These are phyloP conservation scores for Caenorhabditis latens DNA, from an alignment of 1,140 invertebrate genomes.

Conservation along the genomic window DNA sequence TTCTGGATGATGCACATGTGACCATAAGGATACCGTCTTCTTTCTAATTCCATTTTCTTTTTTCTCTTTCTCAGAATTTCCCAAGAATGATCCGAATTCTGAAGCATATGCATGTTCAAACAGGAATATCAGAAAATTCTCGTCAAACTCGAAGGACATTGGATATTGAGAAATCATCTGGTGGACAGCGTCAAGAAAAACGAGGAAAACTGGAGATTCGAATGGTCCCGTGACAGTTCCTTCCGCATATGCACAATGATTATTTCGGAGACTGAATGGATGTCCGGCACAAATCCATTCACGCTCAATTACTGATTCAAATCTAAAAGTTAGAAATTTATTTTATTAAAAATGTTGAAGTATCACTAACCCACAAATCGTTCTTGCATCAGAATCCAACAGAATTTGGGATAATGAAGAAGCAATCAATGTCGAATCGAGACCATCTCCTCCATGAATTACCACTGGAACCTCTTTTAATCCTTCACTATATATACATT, in stretches of 20 bases:
- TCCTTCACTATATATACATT: constrained; percentile 89
- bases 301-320: constrained; percentile 92
- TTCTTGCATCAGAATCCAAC: constrained; percentile 93
- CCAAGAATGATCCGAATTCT: constrained; percentile 91
- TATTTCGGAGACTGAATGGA: constrained; percentile 89
- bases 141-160: constrained; percentile 96
- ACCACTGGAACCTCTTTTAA: constrained; percentile 83
- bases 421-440: constrained; percentile 92
- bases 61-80: constrained; percentile 87
- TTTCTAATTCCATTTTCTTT: constrained; percentile 64
- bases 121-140: constrained; percentile 88
- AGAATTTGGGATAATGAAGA: constrained; percentile 96
- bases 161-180: constrained; percentile 92
- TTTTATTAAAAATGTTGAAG: background rate
- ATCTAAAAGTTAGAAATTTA: constrained; percentile 78
- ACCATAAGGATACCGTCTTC: constrained; percentile 80
- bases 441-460: constrained; percentile 91
- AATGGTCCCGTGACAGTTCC: constrained; percentile 78
- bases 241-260: constrained; percentile 84
- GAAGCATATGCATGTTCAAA: constrained; percentile 94
- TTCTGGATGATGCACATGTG: constrained; percentile 90
- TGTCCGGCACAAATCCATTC: constrained; percentile 97
- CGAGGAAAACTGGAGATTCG: constrained; percentile 88
- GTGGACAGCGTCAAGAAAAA: constrained; percentile 94
- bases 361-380: constrained; percentile 87